Base-by-base conservation (phyloP, 2,113 vertebrate genomes). In the Amia ocellicauda region DNA sequence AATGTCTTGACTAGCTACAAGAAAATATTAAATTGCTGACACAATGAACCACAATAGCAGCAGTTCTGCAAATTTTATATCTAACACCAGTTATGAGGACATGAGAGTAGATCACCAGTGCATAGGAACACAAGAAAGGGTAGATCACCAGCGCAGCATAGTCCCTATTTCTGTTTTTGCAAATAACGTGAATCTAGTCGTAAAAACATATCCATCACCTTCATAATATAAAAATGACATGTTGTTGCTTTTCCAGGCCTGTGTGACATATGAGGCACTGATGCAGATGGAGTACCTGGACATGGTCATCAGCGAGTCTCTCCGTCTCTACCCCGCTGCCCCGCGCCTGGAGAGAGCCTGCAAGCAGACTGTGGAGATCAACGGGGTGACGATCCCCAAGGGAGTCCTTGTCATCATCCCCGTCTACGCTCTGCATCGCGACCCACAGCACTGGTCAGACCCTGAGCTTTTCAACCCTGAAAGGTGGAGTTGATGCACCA, bases 251-350 rank as follows among this genome's bases (percentile, higher is more conserved):
- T 28, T 23, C 3, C 23, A 95, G 90, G 69, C 69, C n/a, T 2
- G 42, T 9, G 80, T 81, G 51, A 87, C 67, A 0, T 94, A 92
- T 16, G 75, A 67, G 0, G 0, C 17, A 0, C 0, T 93, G 69
- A 65, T 66, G 57, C 81, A 90, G 71, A 89, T 95, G 91, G 90
- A 94, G 2, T 94, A 92, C 65, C 77, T 96, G 3, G 85, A 95
- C 14, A 91, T 89, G 84, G 91, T 89, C 13, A 20, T 94, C 63
- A 92, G 81, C 0, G 90, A 97, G 73, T 61, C 78, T 1, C 70
- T 89, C 40, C 69, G 86, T 13, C 66, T 95, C 8, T 93, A 69
- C 13, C 90, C 91, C 0, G 0, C 53, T 0, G 61, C 0, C 0
- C 63, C 14, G 0, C 73, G 86, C 3, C 0, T 92, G 0, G 81